Evolutionary conservation across 2,797 vertebrate species (phyloP), one percentile per base, ranked within the genome.

Genomic region (Enteromius mattozi): DNA sequence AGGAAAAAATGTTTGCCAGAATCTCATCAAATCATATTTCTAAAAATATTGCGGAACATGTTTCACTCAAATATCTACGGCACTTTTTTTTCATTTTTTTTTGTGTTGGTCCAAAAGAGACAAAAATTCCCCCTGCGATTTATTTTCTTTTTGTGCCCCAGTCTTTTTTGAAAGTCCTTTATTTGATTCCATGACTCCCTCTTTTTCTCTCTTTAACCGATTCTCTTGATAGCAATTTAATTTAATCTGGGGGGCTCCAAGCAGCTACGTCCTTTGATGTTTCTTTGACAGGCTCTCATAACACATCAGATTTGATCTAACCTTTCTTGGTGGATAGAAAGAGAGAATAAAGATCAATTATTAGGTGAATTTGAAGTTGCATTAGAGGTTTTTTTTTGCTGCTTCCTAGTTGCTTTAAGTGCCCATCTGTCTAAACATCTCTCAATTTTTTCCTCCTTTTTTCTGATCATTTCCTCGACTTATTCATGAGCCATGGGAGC

Each of bases 341-440:
- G 86, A 80, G 89, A 93, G 92, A 94, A 94, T 94, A 95, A 95
- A 96, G 96, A 97, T 96, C 95, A 97, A 96, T 97, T 96, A 95
- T 97, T 96, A 92, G 92, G 92, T 87, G 93, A 96, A 98, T 98
- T 95, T 98, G 96, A 99, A 97, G 96, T 99, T 98, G 97, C 96
- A 98, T 97, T 97, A 97, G 97, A 96, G 97, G 92, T 45, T 95
- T 90, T 95, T 95, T 95, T 94, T 95, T 96, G 94, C 94, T 95
- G 94, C 96, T 96, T 97, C 96, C 93, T 94, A 95, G 90, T 95
- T 94, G 95, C 98, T 99, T 99, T 97, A 98, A 99, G 97, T 98
- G 96, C 95, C 98, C 98, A 99, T 99, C 98, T 99, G 98, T 99
- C 97, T 98, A 99, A 99, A 99, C 98, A 99, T 97, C 96, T 96